Evolutionary conservation across 2,888 invertebrate genomes (phyloP).

Genomic region (Sphaeridia pumilis): DNA sequence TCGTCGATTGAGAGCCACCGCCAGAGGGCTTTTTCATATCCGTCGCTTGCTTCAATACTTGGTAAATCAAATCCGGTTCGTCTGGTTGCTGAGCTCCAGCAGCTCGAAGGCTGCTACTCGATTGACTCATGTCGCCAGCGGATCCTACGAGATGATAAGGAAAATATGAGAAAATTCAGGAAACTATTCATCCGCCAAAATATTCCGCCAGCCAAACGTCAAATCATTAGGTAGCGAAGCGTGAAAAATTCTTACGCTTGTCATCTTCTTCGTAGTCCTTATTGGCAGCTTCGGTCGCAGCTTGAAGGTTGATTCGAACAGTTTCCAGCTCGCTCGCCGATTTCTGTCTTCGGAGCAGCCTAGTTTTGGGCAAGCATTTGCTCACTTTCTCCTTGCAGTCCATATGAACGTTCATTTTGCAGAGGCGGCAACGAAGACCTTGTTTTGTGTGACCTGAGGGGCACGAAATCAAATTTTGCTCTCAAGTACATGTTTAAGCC

Average conservation of each 20-base stretch:
- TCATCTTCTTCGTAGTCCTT: too few species aligned
- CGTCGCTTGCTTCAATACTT: slow-evolving; percentile 87
- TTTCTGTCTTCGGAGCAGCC: slow-evolving; percentile 72
- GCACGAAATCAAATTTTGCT: too few species aligned
- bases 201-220: too few species aligned
- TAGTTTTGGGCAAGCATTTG: slow-evolving; percentile 73
- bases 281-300: too few species aligned
- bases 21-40: slow-evolving; percentile 49
- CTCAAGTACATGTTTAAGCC: too few species aligned
- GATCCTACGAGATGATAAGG: too few species aligned
- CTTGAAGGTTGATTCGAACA: too few species aligned
- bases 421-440: slow-evolving; percentile 76
- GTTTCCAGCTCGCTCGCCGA: slow-evolving; percentile 56
- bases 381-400: slow-evolving; percentile 69
- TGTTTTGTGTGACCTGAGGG: slow-evolving; percentile 74
- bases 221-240: too few species aligned
- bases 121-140: too few species aligned
- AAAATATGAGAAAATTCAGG: too few species aligned
- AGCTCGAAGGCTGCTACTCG: slow-evolving; percentile 32
- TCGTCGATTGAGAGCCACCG: slow-evolving; percentile 31
- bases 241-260: too few species aligned
- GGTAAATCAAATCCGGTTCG: slow-evolving; percentile 85
- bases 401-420: slow-evolving; percentile 81
- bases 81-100: slow-evolving; percentile 36
- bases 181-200: too few species aligned